Evolutionary conservation across 2,113 vertebrate genomes (phyloP), one percentile per base, ranked within the genome.

Genomic region (Odocoileus hemionus): DNA sequence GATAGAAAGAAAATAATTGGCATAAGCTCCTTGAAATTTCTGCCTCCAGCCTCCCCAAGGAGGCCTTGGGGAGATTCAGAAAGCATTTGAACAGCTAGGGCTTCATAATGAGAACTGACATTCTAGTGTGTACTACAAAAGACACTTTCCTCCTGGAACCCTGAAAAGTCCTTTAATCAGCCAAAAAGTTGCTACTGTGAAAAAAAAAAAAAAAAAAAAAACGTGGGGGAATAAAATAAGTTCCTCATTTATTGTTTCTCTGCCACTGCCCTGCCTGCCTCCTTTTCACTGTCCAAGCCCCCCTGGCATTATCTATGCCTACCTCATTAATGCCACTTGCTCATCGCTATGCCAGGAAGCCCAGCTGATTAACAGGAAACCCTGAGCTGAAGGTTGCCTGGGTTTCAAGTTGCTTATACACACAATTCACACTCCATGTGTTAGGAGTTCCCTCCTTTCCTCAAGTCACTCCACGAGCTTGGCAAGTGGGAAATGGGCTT

Each of bases 1-100:
- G 95, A 97, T 94, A 97, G 98, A 97, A 97, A 94, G 95, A 96
- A 97, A 98, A 97, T 98, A 98, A 98, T 97, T 98, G 96, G 96
- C 97, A 96, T 93, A 97, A 96, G 95, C 97, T 97, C 91, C 97
- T 98, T 98, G 97, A 97, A 98, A 98, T 96, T 94, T 97, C 97
- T 98, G 97, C 97, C 95, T 98, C 26, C 43, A 74, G 94, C 61
- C 89, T 98, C 98, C 96, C 97, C 57, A 94, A 97, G 95, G 98
- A 98, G 93, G 89, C 96, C 96, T 96, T 86, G 64, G 92, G 96
- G 88, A 98, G 94, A 97, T 97, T 97, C 97, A 97, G 94, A 97
- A 89, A 96, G 88, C 96, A 89, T 98, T 98, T 98, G 97, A 98
- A 96, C 94, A 96, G 92, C 94, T 89, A 95, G 88, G 84, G 70